These are phyloP conservation scores for Saiga tatarica DNA, from an alignment of 2,113 vertebrate species.

Conservation along the genomic window DNA sequence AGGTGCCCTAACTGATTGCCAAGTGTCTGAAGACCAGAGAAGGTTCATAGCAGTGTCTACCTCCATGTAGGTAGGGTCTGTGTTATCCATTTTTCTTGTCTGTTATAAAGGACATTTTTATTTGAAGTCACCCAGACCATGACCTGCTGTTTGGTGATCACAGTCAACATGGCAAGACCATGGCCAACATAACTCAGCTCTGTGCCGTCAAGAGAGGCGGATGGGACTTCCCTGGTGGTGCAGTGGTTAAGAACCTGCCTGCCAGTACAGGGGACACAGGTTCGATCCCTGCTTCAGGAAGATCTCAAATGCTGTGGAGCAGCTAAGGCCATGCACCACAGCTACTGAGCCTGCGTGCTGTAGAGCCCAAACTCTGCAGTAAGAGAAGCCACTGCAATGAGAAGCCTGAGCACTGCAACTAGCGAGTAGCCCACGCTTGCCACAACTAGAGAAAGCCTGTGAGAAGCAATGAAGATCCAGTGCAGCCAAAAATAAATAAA, in stretches of 20 bases:
- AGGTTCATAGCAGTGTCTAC: accelerated
- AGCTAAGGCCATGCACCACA: not conserved
- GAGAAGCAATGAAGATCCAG: not conserved
- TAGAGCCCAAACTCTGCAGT: not conserved
- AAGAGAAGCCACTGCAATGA: not conserved
- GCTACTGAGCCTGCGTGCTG: not conserved
- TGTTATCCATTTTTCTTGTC: not conserved
- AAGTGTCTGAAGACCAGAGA: not conserved
- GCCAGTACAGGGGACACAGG: not conserved
- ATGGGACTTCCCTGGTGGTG: not conserved
- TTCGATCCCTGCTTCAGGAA: not conserved
- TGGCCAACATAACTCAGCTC: not conserved
- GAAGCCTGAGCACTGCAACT: not conserved
- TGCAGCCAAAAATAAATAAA: not conserved
- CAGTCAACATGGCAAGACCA: not conserved
- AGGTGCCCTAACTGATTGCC: accelerated
- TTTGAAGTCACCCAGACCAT: not conserved
- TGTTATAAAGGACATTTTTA: not conserved
- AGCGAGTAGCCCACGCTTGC: not conserved
- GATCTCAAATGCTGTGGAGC: not conserved
- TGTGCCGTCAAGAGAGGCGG: not conserved
- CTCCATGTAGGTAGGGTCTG: accelerated
- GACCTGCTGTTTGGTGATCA: not conserved
- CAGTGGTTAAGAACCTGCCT: not conserved
- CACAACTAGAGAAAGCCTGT: not conserved